Base-by-base conservation (phyloP, 2,888 invertebrate species). In the Pilophorus perplexus region DNA sequence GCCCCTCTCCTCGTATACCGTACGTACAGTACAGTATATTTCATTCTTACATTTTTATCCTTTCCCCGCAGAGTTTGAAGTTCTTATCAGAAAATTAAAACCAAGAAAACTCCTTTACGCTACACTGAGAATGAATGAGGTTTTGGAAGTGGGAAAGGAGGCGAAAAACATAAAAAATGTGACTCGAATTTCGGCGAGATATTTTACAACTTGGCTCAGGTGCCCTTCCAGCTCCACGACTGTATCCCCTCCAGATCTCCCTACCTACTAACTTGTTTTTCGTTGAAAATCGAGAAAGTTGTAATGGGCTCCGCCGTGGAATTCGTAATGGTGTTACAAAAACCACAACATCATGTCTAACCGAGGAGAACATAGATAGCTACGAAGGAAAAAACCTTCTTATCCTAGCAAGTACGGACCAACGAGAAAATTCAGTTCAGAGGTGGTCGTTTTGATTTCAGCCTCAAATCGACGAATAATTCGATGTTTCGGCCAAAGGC, bases 71-170 rank as follows among this genome's bases (percentile, higher is more conserved):
- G n/a, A 1, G 46, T 23, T 22, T 23, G 25, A 46, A 46, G 46
- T 46, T 46, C 23, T 46, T 46, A 46, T 46, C 46, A 46, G 25
- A 46, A 23, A 46, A 46, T 46, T 46, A 46, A 46, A 46, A 22
- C 44, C 44, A 46, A 23, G 25, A 46, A 23, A 25, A 46, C 22
- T 4, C 12, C 4, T 12, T 23, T 14, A 46, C 23, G 46, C 46
- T 46, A 12, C 23, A 46, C 12, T 12, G 10, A 25, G 25, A 46
- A 46, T 10, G 46, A 14, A 46, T 46, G 46, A 46, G 23, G 23
- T 23, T 22, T 46, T 46, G 18, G 44, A n/a, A n/a, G 20, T n/a
- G 6, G 22, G 20, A 18, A 23, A 38, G 23, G 10, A 12, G n/a
- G n/a, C n/a, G n/a, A n/a, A n/a, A n/a, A n/a, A n/a, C n/a, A n/a